A percentile compares a stretch with the other conserved stretches of the same genome.
These are phyloP conservation scores for Drosophila dives DNA, from an alignment of 2,888 invertebrate genomes.

Conservation along the genomic window DNA sequence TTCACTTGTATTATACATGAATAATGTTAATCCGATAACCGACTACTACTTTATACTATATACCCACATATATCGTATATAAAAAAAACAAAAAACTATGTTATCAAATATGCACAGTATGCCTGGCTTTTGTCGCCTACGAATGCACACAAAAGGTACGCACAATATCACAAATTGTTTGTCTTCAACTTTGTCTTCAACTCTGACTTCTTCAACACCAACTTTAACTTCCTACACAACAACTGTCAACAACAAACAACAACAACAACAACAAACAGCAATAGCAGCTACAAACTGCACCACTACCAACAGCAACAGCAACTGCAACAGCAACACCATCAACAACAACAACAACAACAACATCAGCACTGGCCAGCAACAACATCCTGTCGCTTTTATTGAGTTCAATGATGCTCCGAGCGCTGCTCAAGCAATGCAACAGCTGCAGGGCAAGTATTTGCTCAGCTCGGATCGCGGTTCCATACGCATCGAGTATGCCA, in stretches of 20 bases:
- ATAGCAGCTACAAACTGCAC: slow-evolving; percentile 53
- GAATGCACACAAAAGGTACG: slow-evolving; percentile 94
- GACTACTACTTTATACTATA: slow-evolving; percentile 53
- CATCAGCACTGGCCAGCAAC: slow-evolving; percentile 50
- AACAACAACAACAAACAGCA: slow-evolving; percentile 44
- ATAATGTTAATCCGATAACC: slow-evolving; percentile 59
- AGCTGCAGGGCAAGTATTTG: slow-evolving; percentile 97
- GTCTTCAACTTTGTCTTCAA: slow-evolving; percentile 82
- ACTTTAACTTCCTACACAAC: slow-evolving; percentile 76
- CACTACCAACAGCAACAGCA: slow-evolving; percentile 50
- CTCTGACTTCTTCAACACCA: slow-evolving; percentile 79
- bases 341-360: slow-evolving; percentile 44
- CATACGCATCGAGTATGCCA: slow-evolving; percentile 99
- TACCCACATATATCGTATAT: slow-evolving; percentile 49
- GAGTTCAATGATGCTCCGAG: slow-evolving; percentile 97
- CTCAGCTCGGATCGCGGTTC: slow-evolving; percentile 98
- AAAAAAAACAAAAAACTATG: slow-evolving; percentile 41
- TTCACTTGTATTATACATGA: slow-evolving; percentile 77
- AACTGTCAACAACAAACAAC: slow-evolving; percentile 38
- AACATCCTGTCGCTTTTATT: slow-evolving; percentile 97
- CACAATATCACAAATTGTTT: slow-evolving; percentile 84
- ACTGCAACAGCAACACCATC: slow-evolving; percentile 74
- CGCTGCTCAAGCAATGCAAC: slow-evolving; percentile 96
- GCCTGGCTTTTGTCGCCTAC: slow-evolving; percentile 98
- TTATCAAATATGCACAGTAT: slow-evolving; percentile 89